phyloP scores from a whole-genome alignment of 2,888 invertebrate species.

The Agonopterix alstromeriana region DNA sequence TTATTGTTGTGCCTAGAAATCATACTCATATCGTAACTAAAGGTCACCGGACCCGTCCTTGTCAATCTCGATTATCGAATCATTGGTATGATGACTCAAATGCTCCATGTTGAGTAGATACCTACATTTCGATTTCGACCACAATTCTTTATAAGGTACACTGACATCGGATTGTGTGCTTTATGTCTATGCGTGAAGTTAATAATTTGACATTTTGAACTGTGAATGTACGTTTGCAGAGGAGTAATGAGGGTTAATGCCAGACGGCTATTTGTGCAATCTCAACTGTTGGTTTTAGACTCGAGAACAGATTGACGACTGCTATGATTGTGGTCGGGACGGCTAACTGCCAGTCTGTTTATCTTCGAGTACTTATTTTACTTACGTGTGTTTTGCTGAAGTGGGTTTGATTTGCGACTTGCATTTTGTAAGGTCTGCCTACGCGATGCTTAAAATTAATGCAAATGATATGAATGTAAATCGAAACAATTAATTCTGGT shows the following conservation, averaged over 20 bases:
- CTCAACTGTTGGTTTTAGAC: constrained; percentile 65
- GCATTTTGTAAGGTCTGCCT: constrained; percentile 36
- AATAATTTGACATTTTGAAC: constrained; percentile 15
- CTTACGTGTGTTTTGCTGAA: constrained; percentile 37
- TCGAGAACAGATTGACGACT: constrained; percentile 51
- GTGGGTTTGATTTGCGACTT: constrained; percentile 52
- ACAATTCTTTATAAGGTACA: constrained; percentile 8
- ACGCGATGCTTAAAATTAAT: constrained; percentile 33
- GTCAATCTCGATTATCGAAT: constrained; percentile 58
- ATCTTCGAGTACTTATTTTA: constrained; percentile 28
- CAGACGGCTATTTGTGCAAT: constrained; percentile 64
- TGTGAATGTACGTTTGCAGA: constrained; percentile 25
- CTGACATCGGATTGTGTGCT: constrained; percentile 6
- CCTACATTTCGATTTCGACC: constrained; percentile 29
- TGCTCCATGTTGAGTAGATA: constrained; percentile 20
- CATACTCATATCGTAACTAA: constrained; percentile 14
- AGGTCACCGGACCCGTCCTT: constrained; percentile 49
- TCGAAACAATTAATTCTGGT: constrained; percentile 34
- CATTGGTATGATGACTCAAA: constrained; percentile 47
- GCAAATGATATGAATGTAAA: constrained; percentile 41
- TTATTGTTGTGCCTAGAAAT: not conserved
- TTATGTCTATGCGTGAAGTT: constrained; percentile 18
- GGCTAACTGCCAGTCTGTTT: constrained; percentile 36
- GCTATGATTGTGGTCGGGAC: constrained; percentile 45
- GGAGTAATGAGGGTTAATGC: constrained; percentile 66